Conservation (phyloP, 2,113 vertebrate species). For the Gallinago media region DNA sequence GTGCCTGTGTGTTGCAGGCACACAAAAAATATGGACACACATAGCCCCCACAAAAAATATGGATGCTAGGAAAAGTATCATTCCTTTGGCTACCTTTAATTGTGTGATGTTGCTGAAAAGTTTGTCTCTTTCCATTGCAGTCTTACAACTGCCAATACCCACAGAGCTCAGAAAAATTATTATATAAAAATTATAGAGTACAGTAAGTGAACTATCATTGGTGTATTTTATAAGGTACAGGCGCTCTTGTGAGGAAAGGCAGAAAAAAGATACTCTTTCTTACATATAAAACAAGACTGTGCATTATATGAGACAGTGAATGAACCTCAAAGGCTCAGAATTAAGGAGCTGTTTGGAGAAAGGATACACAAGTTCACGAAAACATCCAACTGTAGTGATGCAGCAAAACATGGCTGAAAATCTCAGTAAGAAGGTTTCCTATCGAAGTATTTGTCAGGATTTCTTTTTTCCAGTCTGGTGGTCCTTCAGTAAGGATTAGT, state of each 20-base stretch:
- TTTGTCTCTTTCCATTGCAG: background rate
- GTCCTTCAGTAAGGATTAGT: background rate
- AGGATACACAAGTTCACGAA: background rate
- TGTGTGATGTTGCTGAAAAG: background rate
- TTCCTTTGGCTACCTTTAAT: background rate
- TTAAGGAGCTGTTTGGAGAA: background rate
- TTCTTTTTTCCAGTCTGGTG: background rate
- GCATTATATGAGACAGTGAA: background rate
- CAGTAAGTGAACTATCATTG: background rate
- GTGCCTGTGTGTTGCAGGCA: background rate
- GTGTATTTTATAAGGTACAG: background rate
- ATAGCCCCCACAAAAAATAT: background rate
- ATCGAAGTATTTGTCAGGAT: background rate
- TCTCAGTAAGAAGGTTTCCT: background rate
- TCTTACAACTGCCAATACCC: background rate
- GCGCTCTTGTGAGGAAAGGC: background rate
- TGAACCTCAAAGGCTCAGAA: background rate
- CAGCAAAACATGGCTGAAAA: background rate
- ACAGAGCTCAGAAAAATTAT: background rate
- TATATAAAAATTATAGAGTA: background rate
- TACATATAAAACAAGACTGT: background rate
- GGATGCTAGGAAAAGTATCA: background rate
- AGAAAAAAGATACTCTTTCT: background rate
- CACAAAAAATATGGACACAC: too few species aligned
- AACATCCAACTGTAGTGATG: background rate